Percentiles rank a stretch among this genome's conserved stretches.
These are phyloP conservation scores for Epinephelus moara DNA, from an alignment of 2,113 vertebrate genomes.

Conservation along the genomic window DNA sequence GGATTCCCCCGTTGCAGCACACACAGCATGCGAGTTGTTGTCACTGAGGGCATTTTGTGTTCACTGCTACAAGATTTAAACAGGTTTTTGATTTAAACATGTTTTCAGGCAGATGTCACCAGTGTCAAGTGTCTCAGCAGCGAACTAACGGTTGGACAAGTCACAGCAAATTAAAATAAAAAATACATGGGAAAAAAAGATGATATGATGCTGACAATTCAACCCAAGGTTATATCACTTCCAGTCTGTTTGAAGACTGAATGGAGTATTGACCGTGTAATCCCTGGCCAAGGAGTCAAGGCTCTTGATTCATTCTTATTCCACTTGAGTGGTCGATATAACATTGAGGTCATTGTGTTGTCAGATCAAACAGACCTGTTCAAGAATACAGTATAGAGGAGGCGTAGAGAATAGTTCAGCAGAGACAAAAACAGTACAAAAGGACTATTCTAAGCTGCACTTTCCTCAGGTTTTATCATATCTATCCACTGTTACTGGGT, in stretches of 20 bases:
- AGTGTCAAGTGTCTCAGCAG: not conserved
- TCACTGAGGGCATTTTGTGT: conserved; percentile 20
- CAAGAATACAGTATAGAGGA: not conserved
- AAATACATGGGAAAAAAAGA: not conserved
- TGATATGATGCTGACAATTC: not conserved
- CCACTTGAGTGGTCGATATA: not conserved
- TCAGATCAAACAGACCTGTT: not conserved
- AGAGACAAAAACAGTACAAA: not conserved
- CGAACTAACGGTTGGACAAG: not conserved
- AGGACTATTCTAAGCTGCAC: not conserved
- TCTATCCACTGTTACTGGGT: not conserved
- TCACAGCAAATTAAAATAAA: not conserved
- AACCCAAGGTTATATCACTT: not conserved
- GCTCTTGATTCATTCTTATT: conserved; percentile 2
- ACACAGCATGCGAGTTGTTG: conserved; percentile 21
- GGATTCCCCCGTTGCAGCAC: not conserved
- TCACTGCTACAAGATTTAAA: not conserved
- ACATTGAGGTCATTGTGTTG: not conserved
- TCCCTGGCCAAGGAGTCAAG: not conserved
- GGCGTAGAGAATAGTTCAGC: not conserved
- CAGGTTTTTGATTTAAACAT: not conserved
- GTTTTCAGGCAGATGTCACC: not conserved
- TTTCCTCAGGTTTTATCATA: not conserved
- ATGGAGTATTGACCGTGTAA: conserved; percentile 34
- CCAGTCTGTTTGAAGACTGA: conserved; percentile 20